These are phyloP conservation scores for Dermolepida albohirtum DNA, from an alignment of 2,888 invertebrate genomes.

Conservation along the genomic window DNA sequence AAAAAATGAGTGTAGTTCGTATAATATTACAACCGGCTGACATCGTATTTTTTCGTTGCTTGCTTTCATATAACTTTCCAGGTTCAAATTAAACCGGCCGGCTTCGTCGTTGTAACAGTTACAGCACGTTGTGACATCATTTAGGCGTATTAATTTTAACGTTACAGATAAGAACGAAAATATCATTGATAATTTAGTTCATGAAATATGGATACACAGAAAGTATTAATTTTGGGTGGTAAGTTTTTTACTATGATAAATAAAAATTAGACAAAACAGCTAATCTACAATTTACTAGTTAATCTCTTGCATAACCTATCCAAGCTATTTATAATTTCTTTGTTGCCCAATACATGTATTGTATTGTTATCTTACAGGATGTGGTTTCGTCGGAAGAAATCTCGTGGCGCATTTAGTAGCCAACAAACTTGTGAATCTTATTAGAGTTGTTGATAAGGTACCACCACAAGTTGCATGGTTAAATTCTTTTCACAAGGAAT, in stretches of 20 bases:
- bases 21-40: slow-evolving; percentile 2
- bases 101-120: slow-evolving; percentile 12
- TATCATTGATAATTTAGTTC: background rate
- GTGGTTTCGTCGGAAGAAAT: slow-evolving; percentile 94
- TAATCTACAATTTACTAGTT: slow-evolving; percentile 1
- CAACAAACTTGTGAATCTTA: slow-evolving; percentile 79
- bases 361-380: slow-evolving; percentile 72
- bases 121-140: slow-evolving; percentile 24
- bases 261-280: slow-evolving; percentile 60
- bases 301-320: slow-evolving; percentile 21
- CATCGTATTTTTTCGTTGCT: slow-evolving; percentile 1
- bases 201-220: slow-evolving; percentile 54
- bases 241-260: slow-evolving; percentile 37
- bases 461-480: slow-evolving; percentile 94
- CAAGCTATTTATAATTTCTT: slow-evolving; percentile 29
- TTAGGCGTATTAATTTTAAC: background rate
- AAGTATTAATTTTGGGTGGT: slow-evolving; percentile 57
- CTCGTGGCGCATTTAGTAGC: slow-evolving; percentile 83
- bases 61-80: background rate
- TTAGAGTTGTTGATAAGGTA: slow-evolving; percentile 91
- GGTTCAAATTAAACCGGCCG: slow-evolving; percentile 31
- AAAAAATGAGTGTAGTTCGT: background rate
- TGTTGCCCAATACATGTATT: slow-evolving; percentile 22
- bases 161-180: slow-evolving; percentile 12
- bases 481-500: slow-evolving; percentile 77